Conservation (phyloP, 2,113 vertebrate genomes). For the Bos indicus region DNA sequence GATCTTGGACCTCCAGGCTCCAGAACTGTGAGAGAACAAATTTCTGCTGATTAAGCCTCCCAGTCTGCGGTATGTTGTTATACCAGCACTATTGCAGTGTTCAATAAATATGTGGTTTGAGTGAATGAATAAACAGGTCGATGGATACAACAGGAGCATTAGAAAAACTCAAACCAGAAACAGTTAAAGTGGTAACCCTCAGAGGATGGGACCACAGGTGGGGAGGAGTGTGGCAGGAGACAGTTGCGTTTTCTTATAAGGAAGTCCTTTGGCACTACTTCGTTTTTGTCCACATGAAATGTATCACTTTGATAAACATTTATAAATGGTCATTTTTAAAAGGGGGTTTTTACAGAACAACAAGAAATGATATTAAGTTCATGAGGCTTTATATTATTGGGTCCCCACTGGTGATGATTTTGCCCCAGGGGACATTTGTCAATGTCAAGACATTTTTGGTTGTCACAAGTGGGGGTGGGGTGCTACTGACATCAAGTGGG, state of each 20-base stretch:
- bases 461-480: background rate
- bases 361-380: background rate
- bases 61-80: background rate
- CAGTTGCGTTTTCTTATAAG: background rate
- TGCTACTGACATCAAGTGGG: background rate
- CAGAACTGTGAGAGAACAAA: background rate
- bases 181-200: background rate
- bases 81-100: background rate
- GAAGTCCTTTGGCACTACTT: background rate
- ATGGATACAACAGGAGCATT: background rate
- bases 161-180: conserved; percentile 18
- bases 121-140: background rate
- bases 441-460: background rate
- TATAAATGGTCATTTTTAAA: conserved; percentile 1
- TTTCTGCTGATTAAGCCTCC: background rate
- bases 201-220: background rate
- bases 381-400: background rate
- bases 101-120: conserved; percentile 16
- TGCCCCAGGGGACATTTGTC: background rate
- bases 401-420: background rate
- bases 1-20: background rate
- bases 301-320: background rate
- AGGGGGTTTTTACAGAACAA: background rate
- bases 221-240: background rate
- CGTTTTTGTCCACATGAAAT: background rate